Percentiles rank a stretch among this genome's conserved stretches.
phyloP scores from a whole-genome alignment of 2,113 vertebrate species.

The Stegostoma tigrinum region DNA sequence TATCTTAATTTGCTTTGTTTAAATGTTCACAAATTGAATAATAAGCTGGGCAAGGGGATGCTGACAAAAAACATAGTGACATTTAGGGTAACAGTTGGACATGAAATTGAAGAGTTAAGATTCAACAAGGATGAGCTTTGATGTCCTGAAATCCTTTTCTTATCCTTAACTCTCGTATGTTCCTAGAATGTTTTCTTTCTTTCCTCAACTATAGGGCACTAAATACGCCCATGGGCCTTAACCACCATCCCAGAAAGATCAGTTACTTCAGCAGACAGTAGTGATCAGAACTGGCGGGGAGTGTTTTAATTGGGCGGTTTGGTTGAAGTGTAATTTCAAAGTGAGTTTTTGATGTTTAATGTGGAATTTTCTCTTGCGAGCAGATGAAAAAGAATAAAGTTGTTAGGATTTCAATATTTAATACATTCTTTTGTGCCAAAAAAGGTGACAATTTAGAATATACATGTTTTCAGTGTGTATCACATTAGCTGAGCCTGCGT shows the following conservation, averaged over 20 bases:
- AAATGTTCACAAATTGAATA: neutral
- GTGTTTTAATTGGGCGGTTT: slow-evolving; percentile 12
- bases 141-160: neutral
- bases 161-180: neutral
- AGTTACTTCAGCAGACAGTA: neutral
- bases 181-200: neutral
- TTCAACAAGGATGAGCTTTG: neutral
- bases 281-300: neutral
- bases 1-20: neutral
- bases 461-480: neutral
- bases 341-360: neutral
- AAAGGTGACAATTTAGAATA: neutral
- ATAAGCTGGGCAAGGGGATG: too few species aligned
- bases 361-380: slow-evolving; percentile 1
- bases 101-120: neutral
- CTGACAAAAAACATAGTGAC: neutral
- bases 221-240: neutral
- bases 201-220: neutral
- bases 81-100: neutral
- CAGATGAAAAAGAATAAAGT: neutral
- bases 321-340: neutral
- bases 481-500: neutral
- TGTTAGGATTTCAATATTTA: neutral
- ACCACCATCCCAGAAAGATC: neutral
- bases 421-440: neutral